These are phyloP conservation scores for Fratercula arctica DNA, from an alignment of 2,797 vertebrate genomes.

Conservation along the genomic window DNA sequence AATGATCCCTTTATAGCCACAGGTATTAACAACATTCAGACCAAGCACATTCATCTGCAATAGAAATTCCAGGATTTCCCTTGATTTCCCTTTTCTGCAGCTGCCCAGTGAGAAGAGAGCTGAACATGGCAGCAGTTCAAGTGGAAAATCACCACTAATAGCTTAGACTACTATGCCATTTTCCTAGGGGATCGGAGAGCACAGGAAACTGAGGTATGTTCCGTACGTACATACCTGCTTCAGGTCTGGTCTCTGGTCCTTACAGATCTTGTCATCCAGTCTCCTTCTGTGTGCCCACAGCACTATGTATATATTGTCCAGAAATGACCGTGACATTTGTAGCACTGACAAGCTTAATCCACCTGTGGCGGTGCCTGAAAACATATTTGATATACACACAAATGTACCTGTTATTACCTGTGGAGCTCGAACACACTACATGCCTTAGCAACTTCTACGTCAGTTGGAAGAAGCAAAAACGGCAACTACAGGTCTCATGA, in stretches of 20 bases:
- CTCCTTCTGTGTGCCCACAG: not conserved
- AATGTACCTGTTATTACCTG: not conserved
- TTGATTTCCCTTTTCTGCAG: not conserved
- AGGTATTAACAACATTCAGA: not conserved
- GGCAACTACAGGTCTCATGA: not conserved
- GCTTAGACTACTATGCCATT: not conserved
- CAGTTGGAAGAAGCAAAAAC: not conserved
- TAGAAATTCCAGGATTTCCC: not conserved
- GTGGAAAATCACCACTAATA: not conserved
- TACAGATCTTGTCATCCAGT: not conserved
- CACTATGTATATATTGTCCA: not conserved
- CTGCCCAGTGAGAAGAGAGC: not conserved
- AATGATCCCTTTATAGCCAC: not conserved
- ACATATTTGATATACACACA: not conserved
- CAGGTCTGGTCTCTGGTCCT: not conserved
- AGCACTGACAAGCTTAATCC: not conserved
- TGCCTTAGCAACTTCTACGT: not conserved
- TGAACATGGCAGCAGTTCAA: not conserved
- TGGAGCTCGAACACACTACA: not conserved
- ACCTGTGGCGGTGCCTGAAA: not conserved
- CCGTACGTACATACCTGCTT: not conserved
- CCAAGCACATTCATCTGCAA: not conserved
- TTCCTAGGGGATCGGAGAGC: not conserved
- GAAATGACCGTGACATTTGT: not conserved
- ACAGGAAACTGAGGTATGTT: not conserved